A percentile compares a stretch with the other conserved stretches of the same genome.
Conservation (phyloP, 30 jellyfish, hydroid and myxozoan species). For the Pelagia noctiluca region DNA sequence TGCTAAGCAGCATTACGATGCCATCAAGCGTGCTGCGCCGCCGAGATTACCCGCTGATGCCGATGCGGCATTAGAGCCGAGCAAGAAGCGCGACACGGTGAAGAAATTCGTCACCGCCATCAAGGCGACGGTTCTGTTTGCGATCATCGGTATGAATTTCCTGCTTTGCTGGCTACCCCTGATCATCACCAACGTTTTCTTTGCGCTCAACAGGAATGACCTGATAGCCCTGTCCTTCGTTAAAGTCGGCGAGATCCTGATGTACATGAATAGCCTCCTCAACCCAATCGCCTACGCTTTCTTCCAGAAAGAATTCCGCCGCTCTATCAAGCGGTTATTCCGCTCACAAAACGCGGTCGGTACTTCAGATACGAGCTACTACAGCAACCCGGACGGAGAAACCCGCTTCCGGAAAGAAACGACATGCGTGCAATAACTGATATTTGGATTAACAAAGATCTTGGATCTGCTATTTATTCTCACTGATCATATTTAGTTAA, state of each 20-base stretch:
- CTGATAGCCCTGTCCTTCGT: constrained; percentile 20
- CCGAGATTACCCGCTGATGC: constrained; percentile 9
- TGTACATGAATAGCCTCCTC: constrained; percentile 58
- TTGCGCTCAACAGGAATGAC: constrained; percentile 33
- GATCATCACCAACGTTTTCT: constrained; percentile 33
- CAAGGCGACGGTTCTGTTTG: constrained; percentile 58
- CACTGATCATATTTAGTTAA: no score
- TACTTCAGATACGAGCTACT: constrained; percentile 20
- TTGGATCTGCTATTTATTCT: no score
- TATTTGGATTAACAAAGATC: no score
- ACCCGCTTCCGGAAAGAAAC: no score
- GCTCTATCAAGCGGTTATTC: constrained; percentile 7
- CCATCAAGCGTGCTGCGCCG: constrained; percentile 37
- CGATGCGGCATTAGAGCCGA: background rate
- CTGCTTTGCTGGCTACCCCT: constrained; percentile 65
- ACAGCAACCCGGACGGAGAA: background rate
- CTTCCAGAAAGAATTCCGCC: constrained; percentile 53
- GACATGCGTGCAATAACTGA: no score
- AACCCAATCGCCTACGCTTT: constrained; percentile 68
- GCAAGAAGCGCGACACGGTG: constrained; percentile 26
- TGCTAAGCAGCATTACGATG: constrained; percentile 64
- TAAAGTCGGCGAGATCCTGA: constrained; percentile 41
- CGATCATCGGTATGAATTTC: constrained; percentile 50
- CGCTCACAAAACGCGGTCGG: constrained; percentile 7
- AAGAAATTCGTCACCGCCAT: constrained; percentile 41